Base-by-base conservation (phyloP, 1,140 invertebrate genomes). In the Uloborus diversus region DNA sequence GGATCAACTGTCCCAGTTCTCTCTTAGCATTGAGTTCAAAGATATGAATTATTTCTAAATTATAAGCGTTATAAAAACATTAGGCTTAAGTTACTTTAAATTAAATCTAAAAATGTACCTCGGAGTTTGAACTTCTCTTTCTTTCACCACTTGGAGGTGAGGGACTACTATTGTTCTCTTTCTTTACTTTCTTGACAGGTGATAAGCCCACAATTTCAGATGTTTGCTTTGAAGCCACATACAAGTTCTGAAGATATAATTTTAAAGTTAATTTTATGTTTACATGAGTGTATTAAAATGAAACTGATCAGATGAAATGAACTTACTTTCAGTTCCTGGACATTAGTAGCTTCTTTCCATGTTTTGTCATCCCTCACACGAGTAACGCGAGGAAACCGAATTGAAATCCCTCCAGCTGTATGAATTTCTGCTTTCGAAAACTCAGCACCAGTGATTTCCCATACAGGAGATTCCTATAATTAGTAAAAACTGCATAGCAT, bases 371-470 rank as follows among this genome's bases (percentile, higher is more conserved):
- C 86, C 56, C 95, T 89, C 70, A 96, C 91, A 81, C 91, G 90
- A 1, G 94, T 94, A 0, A 97, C 92, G 80, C 96, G 88, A 4
- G 96, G 96, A 88, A 98, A 98, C 82, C 96, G 88, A 57, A 98
- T 95, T 3, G 95, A 97, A 83, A 97, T 96, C 4, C 95, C 94
- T 85, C 93, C 91, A 2, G 95, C 95, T 4, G 95, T 96, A 84
- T 98, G 96, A 20, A 93, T 89, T 59, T 95, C 93, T 79, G 93
- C 90, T 85, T 94, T 92, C 9, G 93, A 95, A 82, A 97, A 94
- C 87, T 98, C 95, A 0, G 96, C 95, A 0, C 95, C 96, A 2
- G 93, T 94, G 35, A 98, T 95, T 88, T 97, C 95, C 95, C 95
- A 97, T 17, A 97, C 93, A 3, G 94, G 95, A 85, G 94, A 92